phyloP scores from a whole-genome alignment of 2,888 invertebrate species.

The Mythimna ferrago region DNA sequence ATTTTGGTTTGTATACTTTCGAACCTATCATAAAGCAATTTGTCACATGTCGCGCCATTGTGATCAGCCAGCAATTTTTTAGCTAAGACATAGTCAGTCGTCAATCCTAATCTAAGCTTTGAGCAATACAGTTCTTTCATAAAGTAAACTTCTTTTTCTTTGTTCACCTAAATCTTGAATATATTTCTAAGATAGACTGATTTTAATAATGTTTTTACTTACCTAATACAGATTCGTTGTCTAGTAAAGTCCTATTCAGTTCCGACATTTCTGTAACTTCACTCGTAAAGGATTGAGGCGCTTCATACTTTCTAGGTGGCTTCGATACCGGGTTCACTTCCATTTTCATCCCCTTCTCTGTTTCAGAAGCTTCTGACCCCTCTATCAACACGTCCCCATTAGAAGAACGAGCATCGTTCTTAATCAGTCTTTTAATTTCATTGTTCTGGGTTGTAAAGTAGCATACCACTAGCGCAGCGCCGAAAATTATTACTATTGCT shows the following conservation, averaged over 20 bases:
- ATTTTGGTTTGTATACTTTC: too few relatives aligned
- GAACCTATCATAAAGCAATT: too few relatives aligned
- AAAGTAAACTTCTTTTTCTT: background rate
- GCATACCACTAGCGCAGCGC: conserved; percentile 87
- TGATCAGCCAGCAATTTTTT: too few relatives aligned
- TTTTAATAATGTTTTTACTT: conserved; percentile 74
- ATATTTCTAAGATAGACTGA: background rate
- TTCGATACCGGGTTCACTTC: conserved; percentile 96
- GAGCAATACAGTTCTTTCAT: too few relatives aligned
- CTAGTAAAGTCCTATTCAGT: conserved; percentile 94
- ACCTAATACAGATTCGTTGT: conserved; percentile 94
- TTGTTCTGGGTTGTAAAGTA: conserved; percentile 89
- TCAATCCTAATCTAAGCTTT: too few relatives aligned
- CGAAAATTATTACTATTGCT: conserved; percentile 86
- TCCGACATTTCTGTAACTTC: conserved; percentile 95
- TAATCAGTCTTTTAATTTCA: conserved; percentile 91
- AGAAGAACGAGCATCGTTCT: conserved; percentile 91
- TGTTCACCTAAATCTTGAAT: background rate
- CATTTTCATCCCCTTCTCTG: conserved; percentile 95
- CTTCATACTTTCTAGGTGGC: conserved; percentile 94
- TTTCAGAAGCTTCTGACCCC: conserved; percentile 93
- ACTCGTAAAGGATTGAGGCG: conserved; percentile 92
- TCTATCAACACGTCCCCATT: conserved; percentile 93
- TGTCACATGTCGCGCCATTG: too few relatives aligned
- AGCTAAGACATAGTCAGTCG: too few relatives aligned